Conservation (phyloP, 2,113 vertebrate genomes). For the Heterotis niloticus region DNA sequence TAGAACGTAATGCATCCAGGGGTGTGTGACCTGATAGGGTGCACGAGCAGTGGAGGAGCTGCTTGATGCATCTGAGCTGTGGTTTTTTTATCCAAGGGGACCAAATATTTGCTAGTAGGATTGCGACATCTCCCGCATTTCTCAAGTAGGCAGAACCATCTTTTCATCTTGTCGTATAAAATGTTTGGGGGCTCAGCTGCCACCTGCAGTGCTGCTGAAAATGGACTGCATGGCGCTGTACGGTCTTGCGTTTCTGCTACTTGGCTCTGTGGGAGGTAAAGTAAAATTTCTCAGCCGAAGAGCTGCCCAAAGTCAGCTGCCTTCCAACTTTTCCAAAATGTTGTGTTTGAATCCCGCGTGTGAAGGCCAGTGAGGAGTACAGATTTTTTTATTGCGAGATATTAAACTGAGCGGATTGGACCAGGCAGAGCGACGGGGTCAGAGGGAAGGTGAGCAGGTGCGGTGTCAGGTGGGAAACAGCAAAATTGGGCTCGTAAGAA, state of each 20-base stretch:
- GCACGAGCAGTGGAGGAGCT: background rate
- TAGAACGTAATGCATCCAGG: constrained; percentile 40
- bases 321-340: background rate
- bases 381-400: too few species aligned
- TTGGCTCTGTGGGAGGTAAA: constrained; percentile 43
- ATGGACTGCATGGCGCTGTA: constrained; percentile 37
- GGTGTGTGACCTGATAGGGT: constrained; percentile 7
- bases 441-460: too few species aligned
- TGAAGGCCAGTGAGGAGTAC: too few species aligned
- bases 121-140: background rate
- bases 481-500: too few species aligned
- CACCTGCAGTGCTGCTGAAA: background rate
- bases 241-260: constrained; percentile 34
- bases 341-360: too few species aligned
- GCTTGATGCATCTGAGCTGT: constrained; percentile 31
- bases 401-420: too few species aligned
- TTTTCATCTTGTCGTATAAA: background rate
- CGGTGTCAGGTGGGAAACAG: too few species aligned
- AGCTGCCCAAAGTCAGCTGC: background rate
- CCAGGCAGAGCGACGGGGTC: too few species aligned
- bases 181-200: background rate
- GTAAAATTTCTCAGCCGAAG: background rate
- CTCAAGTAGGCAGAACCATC: background rate
- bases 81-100: constrained; percentile 10
- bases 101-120: constrained; percentile 48